Base-by-base conservation (phyloP, 2,797 vertebrate genomes). In the Pachyuromys duprasi region DNA sequence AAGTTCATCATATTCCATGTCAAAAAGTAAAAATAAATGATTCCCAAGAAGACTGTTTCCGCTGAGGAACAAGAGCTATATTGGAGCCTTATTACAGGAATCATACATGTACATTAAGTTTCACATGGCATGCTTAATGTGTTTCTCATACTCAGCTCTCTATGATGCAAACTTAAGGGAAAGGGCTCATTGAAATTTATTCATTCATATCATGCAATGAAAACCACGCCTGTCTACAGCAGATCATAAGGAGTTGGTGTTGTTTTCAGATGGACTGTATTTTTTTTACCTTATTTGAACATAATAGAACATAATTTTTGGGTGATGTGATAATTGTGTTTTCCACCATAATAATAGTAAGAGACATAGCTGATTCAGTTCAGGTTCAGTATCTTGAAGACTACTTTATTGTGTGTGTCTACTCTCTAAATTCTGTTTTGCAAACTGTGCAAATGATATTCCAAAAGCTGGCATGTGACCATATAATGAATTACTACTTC, bases 371-470 rank as follows among this genome's bases (percentile, higher is more conserved):
- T 60, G 13, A 17, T 89, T 86, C 57, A 36, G 28, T 88, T 55
- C 42, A 49, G 28, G 4, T 20, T 70, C 49, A 63, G 0, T 70
- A 7, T 93, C n/a, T 94, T 55, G 15, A 8, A 90, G n/a, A 24
- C 72, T 31, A 82, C 62, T 15, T 62, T 17, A 55, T 20, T 89
- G 28, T 60, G 31, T 67, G 6, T 70, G 9, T 36, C 8, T 11
- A 39, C n/a, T 91, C 28, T 81, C 18, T 95, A 88, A 81, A 91
- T 62, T 79, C 15, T 65, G 6, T 60, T 90, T 82, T 78, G 28
- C 0, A 92, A 74, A 76, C n/a, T 20, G 1, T 80, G 7, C 15
- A 83, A 95, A 76, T 24, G 1, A 60, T 69, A 17, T 0, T 28
- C 3, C 17, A 62, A 2, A 42, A 72, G 3, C 2, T 92, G 20